Conservation (phyloP, 2,113 vertebrate genomes). For the Hippocampus zosterae region DNA sequence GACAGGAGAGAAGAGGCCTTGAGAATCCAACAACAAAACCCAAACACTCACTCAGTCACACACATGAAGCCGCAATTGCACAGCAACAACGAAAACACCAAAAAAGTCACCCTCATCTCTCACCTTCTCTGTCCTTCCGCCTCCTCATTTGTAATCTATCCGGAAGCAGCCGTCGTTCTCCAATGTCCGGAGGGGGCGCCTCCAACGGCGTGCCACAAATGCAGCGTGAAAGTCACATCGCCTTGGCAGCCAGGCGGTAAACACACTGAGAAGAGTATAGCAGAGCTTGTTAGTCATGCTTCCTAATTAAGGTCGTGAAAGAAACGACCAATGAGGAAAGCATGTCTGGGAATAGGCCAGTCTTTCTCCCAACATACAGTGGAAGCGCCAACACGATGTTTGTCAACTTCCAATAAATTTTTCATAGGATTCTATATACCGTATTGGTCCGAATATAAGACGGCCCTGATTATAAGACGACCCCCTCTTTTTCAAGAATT, state of each 20-base stretch:
- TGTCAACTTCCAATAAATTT: not conserved
- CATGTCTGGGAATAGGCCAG: conserved; percentile 21
- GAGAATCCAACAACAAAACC: conserved; percentile 10
- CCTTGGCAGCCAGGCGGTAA: conserved; percentile 35
- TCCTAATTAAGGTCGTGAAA: conserved; percentile 51
- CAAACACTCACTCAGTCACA: not conserved
- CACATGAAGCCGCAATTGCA: too few species aligned
- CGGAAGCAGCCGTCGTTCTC: conserved; percentile 47
- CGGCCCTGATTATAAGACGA: too few species aligned
- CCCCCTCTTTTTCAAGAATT: too few species aligned
- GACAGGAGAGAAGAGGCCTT: conserved; percentile 13
- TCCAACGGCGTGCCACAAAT: conserved; percentile 47
- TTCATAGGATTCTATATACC: not conserved
- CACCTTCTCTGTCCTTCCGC: conserved; percentile 55
- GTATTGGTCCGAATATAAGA: too few species aligned
- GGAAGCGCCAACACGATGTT: not conserved
- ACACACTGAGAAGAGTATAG: conserved; percentile 29
- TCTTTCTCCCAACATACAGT: not conserved
- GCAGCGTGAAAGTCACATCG: conserved; percentile 63
- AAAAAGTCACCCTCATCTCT: not conserved
- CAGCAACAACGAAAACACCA: not conserved
- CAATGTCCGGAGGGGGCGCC: conserved; percentile 44
- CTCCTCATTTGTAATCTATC: conserved; percentile 57
- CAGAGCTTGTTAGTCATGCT: conserved; percentile 58
- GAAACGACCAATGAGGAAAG: conserved; percentile 34